Conservation (phyloP, 1,140 invertebrate genomes). For the Drosophila nebulosa region DNA sequence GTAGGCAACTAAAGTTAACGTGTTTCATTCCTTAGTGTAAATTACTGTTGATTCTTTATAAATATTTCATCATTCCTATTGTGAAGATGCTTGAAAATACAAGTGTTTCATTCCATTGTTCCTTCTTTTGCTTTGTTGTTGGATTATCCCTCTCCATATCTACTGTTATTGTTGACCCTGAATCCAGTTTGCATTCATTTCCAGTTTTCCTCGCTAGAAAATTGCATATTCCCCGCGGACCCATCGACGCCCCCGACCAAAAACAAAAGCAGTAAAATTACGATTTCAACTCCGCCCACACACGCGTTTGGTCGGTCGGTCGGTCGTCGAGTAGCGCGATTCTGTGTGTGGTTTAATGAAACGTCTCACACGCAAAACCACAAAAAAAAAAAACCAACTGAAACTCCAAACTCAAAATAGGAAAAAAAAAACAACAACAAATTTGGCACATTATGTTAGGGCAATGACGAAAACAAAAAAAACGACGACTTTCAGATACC, state of each 20-base stretch:
- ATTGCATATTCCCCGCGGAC: not conserved
- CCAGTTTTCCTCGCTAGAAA: not conserved
- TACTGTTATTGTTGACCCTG: slow-evolving; percentile 24
- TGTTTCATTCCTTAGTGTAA: too few relatives aligned
- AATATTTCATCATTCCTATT: too few relatives aligned
- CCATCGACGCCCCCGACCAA: not conserved
- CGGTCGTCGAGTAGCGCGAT: not conserved
- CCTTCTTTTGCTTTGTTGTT: not conserved
- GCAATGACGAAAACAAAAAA: too few relatives aligned
- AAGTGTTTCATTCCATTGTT: not conserved
- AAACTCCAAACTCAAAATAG: not conserved
- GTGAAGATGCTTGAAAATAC: too few relatives aligned
- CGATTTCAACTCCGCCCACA: slow-evolving; percentile 23
- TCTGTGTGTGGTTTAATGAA: slow-evolving; percentile 5
- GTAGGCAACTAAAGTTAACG: too few relatives aligned
- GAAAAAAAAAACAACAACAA: not conserved
- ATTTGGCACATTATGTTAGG: not conserved
- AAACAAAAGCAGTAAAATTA: slow-evolving; percentile 42
- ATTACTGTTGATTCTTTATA: too few relatives aligned
- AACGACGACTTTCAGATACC: too few relatives aligned
- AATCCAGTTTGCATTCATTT: slow-evolving; percentile 5
- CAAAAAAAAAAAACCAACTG: not conserved
- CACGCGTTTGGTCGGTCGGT: not conserved
- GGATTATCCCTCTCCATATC: too few relatives aligned
- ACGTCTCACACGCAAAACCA: not conserved